Percentiles rank a stretch among this genome's conserved stretches.
Conservation (phyloP, 2,888 invertebrate species). For the Drosophila formosana region DNA sequence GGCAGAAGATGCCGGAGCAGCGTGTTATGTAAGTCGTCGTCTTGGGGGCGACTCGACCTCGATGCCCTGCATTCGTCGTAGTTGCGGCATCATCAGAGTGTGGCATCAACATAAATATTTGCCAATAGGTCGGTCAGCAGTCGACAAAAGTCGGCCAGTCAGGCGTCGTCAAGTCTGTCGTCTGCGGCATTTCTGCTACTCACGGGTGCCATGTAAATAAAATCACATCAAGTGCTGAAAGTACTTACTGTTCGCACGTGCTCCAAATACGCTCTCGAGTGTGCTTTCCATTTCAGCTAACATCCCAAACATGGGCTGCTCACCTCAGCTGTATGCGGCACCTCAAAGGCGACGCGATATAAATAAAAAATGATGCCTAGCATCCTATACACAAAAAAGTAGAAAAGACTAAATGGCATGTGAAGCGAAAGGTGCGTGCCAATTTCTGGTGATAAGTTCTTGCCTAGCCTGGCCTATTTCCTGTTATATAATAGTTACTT, state of each 20-base stretch:
- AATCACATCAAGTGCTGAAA: slow-evolving; percentile 70
- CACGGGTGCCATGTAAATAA: slow-evolving; percentile 62
- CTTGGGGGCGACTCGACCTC: slow-evolving; percentile 33
- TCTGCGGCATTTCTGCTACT: slow-evolving; percentile 31
- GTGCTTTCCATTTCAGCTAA: slow-evolving; percentile 77
- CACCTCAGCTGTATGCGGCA: slow-evolving; percentile 5
- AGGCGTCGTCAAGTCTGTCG: slow-evolving; percentile 57
- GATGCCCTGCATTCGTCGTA: slow-evolving; percentile 31
- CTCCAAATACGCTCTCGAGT: slow-evolving; percentile 76
- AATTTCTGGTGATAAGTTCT: slow-evolving; percentile 56
- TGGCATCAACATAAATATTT: slow-evolving; percentile 66
- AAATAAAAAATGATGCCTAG: slow-evolving; percentile 73
- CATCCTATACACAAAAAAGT: slow-evolving; percentile 28
- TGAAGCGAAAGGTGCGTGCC: slow-evolving; percentile 65
- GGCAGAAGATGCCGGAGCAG: slow-evolving; percentile 34
- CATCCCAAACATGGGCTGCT: slow-evolving; percentile 32
- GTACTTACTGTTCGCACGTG: slow-evolving; percentile 64
- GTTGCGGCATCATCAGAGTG: slow-evolving; percentile 35
- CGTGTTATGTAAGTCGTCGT: slow-evolving; percentile 52
- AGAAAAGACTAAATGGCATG: slow-evolving; percentile 13
- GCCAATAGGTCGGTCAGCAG: slow-evolving; percentile 45
- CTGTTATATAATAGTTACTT: slow-evolving; percentile 72
- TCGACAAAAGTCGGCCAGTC: slow-evolving; percentile 16
- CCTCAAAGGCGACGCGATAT: slow-evolving; percentile 53
- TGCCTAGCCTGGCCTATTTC: slow-evolving; percentile 59